Evolutionary conservation across 2,113 vertebrate species (phyloP), one percentile per base, ranked within the genome.

Genomic region (Ia io): DNA sequence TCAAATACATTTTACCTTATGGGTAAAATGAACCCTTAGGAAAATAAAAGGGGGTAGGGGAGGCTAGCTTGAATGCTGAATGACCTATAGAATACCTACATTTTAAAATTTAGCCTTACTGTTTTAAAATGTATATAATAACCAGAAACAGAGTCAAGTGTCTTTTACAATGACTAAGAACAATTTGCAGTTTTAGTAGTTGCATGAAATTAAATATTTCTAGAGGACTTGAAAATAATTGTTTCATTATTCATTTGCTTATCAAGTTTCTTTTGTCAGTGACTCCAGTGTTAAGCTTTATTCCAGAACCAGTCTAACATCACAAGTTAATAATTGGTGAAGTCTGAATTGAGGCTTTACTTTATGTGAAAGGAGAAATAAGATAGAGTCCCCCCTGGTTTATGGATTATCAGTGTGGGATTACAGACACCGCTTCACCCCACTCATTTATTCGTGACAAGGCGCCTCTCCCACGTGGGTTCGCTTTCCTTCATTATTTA

Each of bases 171-270:
- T 49, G n/a, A 91, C 59, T 73, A 22, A 84, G 61, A 94, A 69
- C 40, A 82, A 74, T 95, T 82, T 92, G 23, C 10, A 73, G 40
- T 90, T 94, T 94, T 30, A 83, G 11, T 78, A 63, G 76, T 83
- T 94, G 17, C 49, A 76, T 96, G 88, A 95, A 97, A 95, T 95
- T 73, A 95, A 93, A 61, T 91, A 92, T 96, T 96, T 96, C 63
- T 91, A 49, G 90, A 94, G 63, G 67, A 32, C 77, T 97, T 93
- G 71, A 86, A 95, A 94, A 91, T 89, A 96, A 90, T 89, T 92
- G 82, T 89, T 97, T 97, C 86, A 93, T 95, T 96, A 89, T 93
- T 96, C 91, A 96, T 91, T 95, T 97, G 71, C 92, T 95, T 97
- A 96, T 93, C 91, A 89, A 82, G 47, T 96, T 97, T 95, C 91